Base-by-base conservation (phyloP, 1,140 invertebrate species). In the Drosophila yakuba region DNA sequence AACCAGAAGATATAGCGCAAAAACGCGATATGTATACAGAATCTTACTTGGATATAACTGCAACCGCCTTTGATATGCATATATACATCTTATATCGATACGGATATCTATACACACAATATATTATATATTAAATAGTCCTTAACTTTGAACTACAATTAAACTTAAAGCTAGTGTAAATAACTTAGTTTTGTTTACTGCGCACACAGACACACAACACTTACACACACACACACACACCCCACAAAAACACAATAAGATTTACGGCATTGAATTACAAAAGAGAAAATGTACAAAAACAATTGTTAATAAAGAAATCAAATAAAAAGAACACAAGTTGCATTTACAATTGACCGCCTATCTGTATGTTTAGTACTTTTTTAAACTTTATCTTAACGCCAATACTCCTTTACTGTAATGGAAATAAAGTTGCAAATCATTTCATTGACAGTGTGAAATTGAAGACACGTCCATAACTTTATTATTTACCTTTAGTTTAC, bases 181-280 rank as follows among this genome's bases (percentile, higher is more conserved):
- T 84, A 89, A 89, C 75, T 80, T 82, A 85, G 84, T 90, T 90
- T 80, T 90, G 64, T 89, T 91, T 88, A 82, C 79, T 88, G 76
- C 75, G 83, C 82, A 73, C 81, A 83, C 56, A 67, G 28, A 62
- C 50, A 62, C 58, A 56, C 41, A 48, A 80, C 50, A 73, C 60
- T 20, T 36, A 79, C 35, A 64, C 25, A 64, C 47, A 58, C 39
- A 74, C 20, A 74, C 20, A 58, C 35, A 25, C 23, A 74, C 20
- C n/a, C 32, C 52, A 72, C 35, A 20, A 35, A 77, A 58, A 78
- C 39, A 67, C 44, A 63, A 41, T 63, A 78, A 76, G 64, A 81
- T 75, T 75, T 82, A 85, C 35, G 83, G 83, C 64, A 86, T 88
- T 71, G 66, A 85, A 68, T 88, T 79, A 73, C 83, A 86, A 76